Conservation (phyloP, 92 coral and sea anemone genomes). For the Bergia puertoricense region DNA sequence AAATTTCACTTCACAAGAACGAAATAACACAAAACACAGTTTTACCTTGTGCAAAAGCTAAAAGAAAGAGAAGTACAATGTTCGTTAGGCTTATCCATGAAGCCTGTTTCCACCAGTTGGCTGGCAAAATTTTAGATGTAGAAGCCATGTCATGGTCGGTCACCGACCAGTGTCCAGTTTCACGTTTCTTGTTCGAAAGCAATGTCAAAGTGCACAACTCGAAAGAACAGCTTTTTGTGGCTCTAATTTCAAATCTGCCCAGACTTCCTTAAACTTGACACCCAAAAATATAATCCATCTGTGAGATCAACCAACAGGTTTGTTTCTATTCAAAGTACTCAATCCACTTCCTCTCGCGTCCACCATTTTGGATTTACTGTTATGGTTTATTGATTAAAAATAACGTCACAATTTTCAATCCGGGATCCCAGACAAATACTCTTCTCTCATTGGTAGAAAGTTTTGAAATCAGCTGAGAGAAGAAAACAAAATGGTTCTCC, state of each 20-base stretch:
- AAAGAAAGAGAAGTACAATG: constrained; percentile 30
- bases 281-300: constrained; percentile 47
- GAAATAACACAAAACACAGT: neutral
- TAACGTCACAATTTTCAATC: constrained; percentile 72
- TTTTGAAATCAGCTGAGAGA: constrained; percentile 64
- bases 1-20: neutral
- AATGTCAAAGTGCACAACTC: neutral
- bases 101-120: constrained; percentile 24
- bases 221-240: neutral
- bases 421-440: constrained; percentile 36
- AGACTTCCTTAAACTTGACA: constrained; percentile 58
- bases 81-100: constrained; percentile 35
- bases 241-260: neutral
- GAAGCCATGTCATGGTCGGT: constrained; percentile 46
- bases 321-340: constrained; percentile 35
- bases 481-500: neutral
- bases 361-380: constrained; percentile 83
- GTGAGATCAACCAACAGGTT: constrained; percentile 34
- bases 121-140: neutral
- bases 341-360: constrained; percentile 55
- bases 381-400: constrained; percentile 62
- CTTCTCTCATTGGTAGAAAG: constrained; percentile 42
- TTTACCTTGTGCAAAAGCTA: constrained; percentile 41
- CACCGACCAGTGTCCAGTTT: constrained; percentile 2
- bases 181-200: constrained; percentile 25